A percentile compares a stretch with the other conserved stretches of the same genome.
Conservation (phyloP, 2,888 invertebrate genomes). For the Melinopterus prodromus region DNA sequence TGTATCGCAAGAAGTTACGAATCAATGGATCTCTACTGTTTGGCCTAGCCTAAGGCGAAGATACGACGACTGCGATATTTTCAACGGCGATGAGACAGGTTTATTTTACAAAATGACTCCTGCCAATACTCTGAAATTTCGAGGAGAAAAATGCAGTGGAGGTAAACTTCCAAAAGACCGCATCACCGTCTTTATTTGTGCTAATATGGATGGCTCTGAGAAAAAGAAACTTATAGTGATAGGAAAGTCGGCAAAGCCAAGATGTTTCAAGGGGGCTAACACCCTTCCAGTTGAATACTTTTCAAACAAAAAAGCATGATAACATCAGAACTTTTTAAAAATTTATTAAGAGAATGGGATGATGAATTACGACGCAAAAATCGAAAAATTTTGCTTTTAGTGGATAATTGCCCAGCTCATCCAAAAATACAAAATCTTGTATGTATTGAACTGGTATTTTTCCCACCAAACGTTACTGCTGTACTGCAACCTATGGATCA, state of each 20-base stretch:
- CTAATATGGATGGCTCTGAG: slow-evolving; percentile 41
- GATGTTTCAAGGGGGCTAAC: slow-evolving; percentile 47
- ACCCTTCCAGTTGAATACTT: slow-evolving; percentile 45
- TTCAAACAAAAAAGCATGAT: slow-evolving; percentile 50
- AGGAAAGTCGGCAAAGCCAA: slow-evolving; percentile 43
- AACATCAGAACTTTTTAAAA: background rate
- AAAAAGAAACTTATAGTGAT: slow-evolving; percentile 46
- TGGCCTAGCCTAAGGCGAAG: slow-evolving; percentile 30
- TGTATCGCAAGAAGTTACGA: slow-evolving; percentile 41
- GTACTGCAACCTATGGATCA: background rate
- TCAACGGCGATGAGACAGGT: slow-evolving; percentile 40
- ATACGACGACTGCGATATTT: slow-evolving; percentile 35
- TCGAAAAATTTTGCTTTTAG: no score
- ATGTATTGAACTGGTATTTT: background rate
- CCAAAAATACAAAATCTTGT: no score
- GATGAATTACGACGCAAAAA: no score
- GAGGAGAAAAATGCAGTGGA: slow-evolving; percentile 42
- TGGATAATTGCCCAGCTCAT: no score
- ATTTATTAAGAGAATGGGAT: no score
- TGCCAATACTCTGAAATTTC: slow-evolving; percentile 40
- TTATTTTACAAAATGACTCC: slow-evolving; percentile 38
- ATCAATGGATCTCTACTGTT: slow-evolving; percentile 43
- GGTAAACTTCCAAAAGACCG: slow-evolving; percentile 28
- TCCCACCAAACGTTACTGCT: background rate
- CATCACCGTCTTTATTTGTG: slow-evolving; percentile 39